Percentiles rank a stretch among this genome's conserved stretches.
These are phyloP conservation scores for Pemphigus obesinymphae DNA, from an alignment of 1,140 invertebrate species.

Conservation along the genomic window DNA sequence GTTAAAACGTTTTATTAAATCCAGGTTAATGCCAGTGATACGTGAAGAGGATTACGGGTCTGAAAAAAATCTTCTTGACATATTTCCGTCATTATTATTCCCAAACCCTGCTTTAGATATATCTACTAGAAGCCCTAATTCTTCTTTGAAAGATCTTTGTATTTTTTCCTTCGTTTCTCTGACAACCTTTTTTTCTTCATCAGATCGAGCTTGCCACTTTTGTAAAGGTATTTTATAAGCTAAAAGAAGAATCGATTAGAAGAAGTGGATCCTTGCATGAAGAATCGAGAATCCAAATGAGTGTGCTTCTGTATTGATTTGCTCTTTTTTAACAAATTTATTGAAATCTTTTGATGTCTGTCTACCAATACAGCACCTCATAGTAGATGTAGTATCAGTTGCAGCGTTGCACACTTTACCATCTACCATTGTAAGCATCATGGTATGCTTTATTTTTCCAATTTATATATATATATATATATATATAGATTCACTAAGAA, in stretches of 20 bases:
- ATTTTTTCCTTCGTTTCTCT: constrained; percentile 45
- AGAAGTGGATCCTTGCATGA: not conserved
- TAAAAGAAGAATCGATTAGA: not conserved
- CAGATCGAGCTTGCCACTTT: not conserved
- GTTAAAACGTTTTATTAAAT: too few species aligned
- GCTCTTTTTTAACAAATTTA: constrained; percentile 45
- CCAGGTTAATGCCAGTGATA: too few species aligned
- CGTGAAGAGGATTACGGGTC: too few species aligned
- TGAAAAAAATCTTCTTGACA: too few species aligned
- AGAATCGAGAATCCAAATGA: constrained; percentile 50
- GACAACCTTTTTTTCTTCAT: constrained; percentile 44
- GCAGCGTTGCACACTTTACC: constrained; percentile 11
- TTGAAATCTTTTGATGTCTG: constrained; percentile 51
- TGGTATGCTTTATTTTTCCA: not conserved
- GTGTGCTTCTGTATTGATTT: constrained; percentile 44
- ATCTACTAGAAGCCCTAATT: too few species aligned
- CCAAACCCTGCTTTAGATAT: too few species aligned
- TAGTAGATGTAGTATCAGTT: not conserved
- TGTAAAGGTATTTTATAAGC: not conserved
- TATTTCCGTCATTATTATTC: too few species aligned
- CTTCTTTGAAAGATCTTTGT: too few species aligned
- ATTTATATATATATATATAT: not conserved
- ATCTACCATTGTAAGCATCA: constrained; percentile 13
- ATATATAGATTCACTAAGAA: not conserved
- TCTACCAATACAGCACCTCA: constrained; percentile 48